Percentiles rank a stretch among this genome's conserved stretches.
Evolutionary conservation across 2,797 vertebrate species (phyloP).

Genomic region (Cyprinodon diabolis): DNA sequence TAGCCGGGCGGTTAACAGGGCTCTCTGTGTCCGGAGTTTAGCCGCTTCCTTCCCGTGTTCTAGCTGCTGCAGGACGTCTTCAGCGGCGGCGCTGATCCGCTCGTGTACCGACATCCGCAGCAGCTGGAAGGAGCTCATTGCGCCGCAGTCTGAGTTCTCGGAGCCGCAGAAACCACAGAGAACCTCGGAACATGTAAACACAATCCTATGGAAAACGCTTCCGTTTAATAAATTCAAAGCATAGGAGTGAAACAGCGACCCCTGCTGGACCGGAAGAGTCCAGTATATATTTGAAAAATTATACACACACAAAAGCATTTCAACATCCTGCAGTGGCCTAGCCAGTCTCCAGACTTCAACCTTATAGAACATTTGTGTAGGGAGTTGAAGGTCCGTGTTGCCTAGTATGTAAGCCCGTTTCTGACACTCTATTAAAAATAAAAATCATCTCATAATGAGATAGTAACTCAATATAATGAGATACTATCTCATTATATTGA

Average conservation of each 20-base stretch:
- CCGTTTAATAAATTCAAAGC: background rate
- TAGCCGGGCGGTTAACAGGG: constrained; percentile 57
- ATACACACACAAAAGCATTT: too few relatives aligned
- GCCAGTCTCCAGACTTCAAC: too few relatives aligned
- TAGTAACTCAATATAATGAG: too few relatives aligned
- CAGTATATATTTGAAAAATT: too few relatives aligned
- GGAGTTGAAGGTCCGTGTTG: too few relatives aligned
- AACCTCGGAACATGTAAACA: constrained; percentile 25
- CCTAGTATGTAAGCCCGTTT: too few relatives aligned
- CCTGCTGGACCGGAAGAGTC: constrained; percentile 23
- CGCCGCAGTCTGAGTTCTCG: background rate
- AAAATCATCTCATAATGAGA: too few relatives aligned
- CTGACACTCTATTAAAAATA: too few relatives aligned
- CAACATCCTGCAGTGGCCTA: too few relatives aligned
- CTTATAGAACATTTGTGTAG: too few relatives aligned
- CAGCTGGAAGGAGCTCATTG: constrained; percentile 43
- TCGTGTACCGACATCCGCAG: constrained; percentile 50
- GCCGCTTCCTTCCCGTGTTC: constrained; percentile 20
- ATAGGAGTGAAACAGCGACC: constrained; percentile 4
- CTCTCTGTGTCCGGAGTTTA: constrained; percentile 18
- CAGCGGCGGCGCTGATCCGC: constrained; percentile 49
- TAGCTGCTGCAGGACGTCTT: constrained; percentile 49
- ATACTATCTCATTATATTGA: too few relatives aligned
- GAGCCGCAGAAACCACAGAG: constrained; percentile 13
- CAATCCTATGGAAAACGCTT: constrained; percentile 18